A percentile compares a stretch with the other conserved stretches of the same genome.
Evolutionary conservation across 2,888 invertebrate species (phyloP).

Genomic region (Tetropium fuscum): DNA sequence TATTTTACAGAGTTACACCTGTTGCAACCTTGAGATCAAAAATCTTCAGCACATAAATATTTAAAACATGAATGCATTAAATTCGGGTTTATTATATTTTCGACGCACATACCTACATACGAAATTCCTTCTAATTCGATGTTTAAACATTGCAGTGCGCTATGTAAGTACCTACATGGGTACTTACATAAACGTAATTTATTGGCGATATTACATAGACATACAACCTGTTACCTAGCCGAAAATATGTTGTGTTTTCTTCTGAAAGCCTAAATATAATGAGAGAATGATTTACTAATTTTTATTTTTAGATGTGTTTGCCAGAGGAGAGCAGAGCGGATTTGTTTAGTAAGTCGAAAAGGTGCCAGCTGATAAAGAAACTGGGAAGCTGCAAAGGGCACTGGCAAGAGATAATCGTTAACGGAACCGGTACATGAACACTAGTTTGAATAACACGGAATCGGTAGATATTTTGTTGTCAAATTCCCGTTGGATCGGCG

Average conservation of each 20-base stretch:
- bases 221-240: slow-evolving; percentile 39
- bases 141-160: not conserved
- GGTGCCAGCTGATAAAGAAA: slow-evolving; percentile 3
- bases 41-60: slow-evolving; percentile 7
- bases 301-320: slow-evolving; percentile 41
- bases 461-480: slow-evolving; percentile 16
- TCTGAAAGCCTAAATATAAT: slow-evolving; percentile 35
- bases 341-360: slow-evolving; percentile 2
- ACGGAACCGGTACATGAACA: not conserved
- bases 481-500: slow-evolving; percentile 27
- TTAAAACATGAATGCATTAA: not conserved
- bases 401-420: not conserved
- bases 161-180: not conserved
- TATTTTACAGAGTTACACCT: slow-evolving; percentile 24
- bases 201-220: not conserved
- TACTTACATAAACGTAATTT: not conserved
- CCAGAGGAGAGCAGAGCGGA: slow-evolving; percentile 21
- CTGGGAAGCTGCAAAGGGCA: not conserved
- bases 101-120: not conserved
- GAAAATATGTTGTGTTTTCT: slow-evolving; percentile 40
- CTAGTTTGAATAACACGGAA: not conserved
- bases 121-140: no score
- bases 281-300: slow-evolving; percentile 39
- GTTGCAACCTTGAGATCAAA: slow-evolving; percentile 32
- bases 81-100: not conserved